Evolutionary conservation across 1,140 invertebrate species (phyloP).

Genomic region (Lithobius niger): DNA sequence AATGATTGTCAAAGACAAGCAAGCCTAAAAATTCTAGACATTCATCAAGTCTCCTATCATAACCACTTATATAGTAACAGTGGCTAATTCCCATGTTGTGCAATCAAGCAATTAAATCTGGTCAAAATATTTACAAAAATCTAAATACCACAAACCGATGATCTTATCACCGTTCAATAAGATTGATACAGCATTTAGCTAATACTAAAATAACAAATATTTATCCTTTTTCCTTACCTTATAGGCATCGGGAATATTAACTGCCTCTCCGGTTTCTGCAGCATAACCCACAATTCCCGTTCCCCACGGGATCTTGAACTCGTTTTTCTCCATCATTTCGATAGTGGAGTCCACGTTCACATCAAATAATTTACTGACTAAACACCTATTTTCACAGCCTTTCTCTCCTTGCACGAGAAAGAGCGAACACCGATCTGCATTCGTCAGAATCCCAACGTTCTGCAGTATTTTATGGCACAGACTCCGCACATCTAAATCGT

Average conservation of each 20-base stretch:
- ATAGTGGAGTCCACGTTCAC: constrained; percentile 78
- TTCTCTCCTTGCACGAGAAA: constrained; percentile 69
- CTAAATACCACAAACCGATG: too few relatives aligned
- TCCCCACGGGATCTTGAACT: constrained; percentile 71
- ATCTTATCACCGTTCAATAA: too few relatives aligned
- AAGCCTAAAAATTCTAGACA: too few relatives aligned
- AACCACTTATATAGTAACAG: too few relatives aligned
- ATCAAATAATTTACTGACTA: constrained; percentile 89
- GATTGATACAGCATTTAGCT: too few relatives aligned
- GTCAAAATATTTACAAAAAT: too few relatives aligned
- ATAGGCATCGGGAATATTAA: constrained; percentile 93
- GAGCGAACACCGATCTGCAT: constrained; percentile 82
- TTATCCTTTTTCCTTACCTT: constrained; percentile 59
- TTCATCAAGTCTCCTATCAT: too few relatives aligned
- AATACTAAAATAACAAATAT: too few relatives aligned
- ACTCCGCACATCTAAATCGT: constrained; percentile 82
- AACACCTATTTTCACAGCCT: constrained; percentile 37
- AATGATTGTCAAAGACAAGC: too few relatives aligned
- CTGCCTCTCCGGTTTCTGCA: constrained; percentile 75
- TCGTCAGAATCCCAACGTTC: constrained; percentile 79
- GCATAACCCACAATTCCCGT: constrained; percentile 84
- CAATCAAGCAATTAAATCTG: too few relatives aligned
- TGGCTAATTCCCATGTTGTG: too few relatives aligned
- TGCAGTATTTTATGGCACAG: constrained; percentile 88
- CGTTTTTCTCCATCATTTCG: constrained; percentile 77